These are phyloP conservation scores for Gymnopithys bicolor DNA, from an alignment of 2,797 vertebrate species.

Conservation along the genomic window DNA sequence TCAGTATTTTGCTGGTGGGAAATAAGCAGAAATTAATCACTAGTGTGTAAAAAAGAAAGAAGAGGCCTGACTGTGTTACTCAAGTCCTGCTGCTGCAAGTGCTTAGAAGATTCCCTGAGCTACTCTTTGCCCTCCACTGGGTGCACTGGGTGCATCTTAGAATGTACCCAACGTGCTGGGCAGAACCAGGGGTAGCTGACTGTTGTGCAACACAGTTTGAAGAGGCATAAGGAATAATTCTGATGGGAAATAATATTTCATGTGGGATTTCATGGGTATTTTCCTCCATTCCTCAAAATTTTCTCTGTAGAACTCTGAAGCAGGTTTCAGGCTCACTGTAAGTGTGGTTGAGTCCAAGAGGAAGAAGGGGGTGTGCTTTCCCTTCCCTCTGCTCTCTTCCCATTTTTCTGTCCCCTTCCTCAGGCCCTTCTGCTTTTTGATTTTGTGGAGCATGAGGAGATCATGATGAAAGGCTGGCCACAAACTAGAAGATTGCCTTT, in stretches of 20 bases:
- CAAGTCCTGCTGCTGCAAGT: background rate
- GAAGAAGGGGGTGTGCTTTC: background rate
- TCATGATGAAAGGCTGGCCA: background rate
- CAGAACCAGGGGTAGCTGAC: background rate
- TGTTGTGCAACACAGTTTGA: background rate
- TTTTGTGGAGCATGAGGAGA: background rate
- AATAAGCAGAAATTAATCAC: background rate
- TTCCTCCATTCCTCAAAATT: background rate
- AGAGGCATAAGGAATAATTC: background rate
- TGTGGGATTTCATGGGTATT: background rate
- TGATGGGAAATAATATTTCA: background rate
- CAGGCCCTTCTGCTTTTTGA: background rate
- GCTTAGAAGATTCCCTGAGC: background rate
- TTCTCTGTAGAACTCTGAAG: background rate
- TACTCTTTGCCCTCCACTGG: background rate
- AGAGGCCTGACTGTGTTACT: background rate
- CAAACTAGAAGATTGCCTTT: background rate
- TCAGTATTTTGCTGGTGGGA: background rate
- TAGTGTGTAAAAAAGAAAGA: background rate
- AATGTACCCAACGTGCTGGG: background rate
- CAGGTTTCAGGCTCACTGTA: rapidly evolving
- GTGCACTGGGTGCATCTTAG: background rate
- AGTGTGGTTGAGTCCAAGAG: background rate
- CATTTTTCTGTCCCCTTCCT: background rate
- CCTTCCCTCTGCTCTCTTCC: background rate